Percentiles rank a stretch among this genome's conserved stretches.
phyloP scores from a whole-genome alignment of 37 sponge, comb jelly and placozoan genomes.

The Agelas oroides region DNA sequence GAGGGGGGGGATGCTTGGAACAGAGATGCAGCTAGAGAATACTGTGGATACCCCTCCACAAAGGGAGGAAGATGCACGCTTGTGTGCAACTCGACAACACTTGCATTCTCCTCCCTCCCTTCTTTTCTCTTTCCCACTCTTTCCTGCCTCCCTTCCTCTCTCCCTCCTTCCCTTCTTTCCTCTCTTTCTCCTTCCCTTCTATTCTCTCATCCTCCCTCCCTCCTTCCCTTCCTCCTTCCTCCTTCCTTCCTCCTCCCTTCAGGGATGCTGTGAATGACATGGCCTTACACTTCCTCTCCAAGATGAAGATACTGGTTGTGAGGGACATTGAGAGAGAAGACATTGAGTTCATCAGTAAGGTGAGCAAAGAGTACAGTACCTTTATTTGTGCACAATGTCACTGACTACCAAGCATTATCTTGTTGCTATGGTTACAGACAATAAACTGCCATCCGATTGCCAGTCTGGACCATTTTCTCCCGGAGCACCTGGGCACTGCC shows the following conservation, averaged over 20 bases:
- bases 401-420: too few species aligned
- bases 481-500: conserved; percentile 93
- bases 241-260: not conserved
- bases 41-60: too few species aligned
- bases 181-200: too few species aligned
- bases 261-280: conserved; percentile 98
- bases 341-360: conserved; percentile 94
- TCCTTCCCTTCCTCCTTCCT: too few species aligned
- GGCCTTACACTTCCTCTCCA: conserved; percentile 96
- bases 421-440: conserved; percentile 53
- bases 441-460: conserved; percentile 96
- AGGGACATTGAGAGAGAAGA: conserved; percentile 97
- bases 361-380: conserved; percentile 13
- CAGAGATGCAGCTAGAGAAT: too few species aligned
- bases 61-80: too few species aligned
- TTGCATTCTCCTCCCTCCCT: too few species aligned
- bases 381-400: too few species aligned
- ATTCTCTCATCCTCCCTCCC: too few species aligned
- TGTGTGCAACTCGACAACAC: too few species aligned
- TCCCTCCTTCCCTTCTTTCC: not conserved
- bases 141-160: not conserved
- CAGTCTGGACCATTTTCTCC: conserved; percentile 96
- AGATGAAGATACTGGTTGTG: conserved; percentile 97
- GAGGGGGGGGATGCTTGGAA: too few species aligned
- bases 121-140: not conserved